Evolutionary conservation across 2,888 invertebrate species (phyloP).

Genomic region (Trichopoda pennipes): DNA sequence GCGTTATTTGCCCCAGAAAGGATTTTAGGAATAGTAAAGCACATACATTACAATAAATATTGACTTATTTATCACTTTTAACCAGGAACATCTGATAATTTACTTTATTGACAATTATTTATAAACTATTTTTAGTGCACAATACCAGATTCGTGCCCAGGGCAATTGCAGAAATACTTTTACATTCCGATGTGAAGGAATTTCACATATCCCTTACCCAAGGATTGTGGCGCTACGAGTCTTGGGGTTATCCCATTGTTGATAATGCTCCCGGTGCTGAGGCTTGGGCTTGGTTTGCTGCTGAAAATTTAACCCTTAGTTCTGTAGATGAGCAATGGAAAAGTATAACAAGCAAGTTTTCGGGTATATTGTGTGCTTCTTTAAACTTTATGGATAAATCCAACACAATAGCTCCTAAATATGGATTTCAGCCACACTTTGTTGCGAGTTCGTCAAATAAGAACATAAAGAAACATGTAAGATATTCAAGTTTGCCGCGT

Average conservation of each 20-base stretch:
- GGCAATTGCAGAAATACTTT: conserved; percentile 92
- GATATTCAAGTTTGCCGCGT: conserved; percentile 95
- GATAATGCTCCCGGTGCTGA: conserved; percentile 97
- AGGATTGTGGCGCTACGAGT: conserved; percentile 95
- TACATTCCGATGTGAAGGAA: conserved; percentile 92
- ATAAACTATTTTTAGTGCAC: conserved; percentile 83
- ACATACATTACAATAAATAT: too few relatives aligned
- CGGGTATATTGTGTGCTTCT: conserved; percentile 97
- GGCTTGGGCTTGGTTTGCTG: conserved; percentile 95
- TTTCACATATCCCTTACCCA: conserved; percentile 95
- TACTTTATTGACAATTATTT: too few relatives aligned
- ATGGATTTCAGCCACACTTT: conserved; percentile 87
- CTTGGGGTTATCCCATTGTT: conserved; percentile 96
- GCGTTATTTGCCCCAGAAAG: too few relatives aligned
- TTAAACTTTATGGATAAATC: conserved; percentile 94
- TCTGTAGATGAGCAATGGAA: conserved; percentile 91
- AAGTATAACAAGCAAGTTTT: conserved; percentile 92
- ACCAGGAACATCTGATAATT: too few relatives aligned
- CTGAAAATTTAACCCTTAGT: conserved; percentile 80
- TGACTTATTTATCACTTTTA: too few relatives aligned
- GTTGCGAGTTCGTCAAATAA: conserved; percentile 83
- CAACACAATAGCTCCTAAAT: conserved; percentile 91
- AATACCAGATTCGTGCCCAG: conserved; percentile 94
- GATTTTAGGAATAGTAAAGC: too few relatives aligned
- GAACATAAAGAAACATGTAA: conserved; percentile 81